Percentiles rank a stretch among this genome's conserved stretches.
Evolutionary conservation across 2,888 invertebrate species (phyloP).

Genomic region (Apamea monoglypha): DNA sequence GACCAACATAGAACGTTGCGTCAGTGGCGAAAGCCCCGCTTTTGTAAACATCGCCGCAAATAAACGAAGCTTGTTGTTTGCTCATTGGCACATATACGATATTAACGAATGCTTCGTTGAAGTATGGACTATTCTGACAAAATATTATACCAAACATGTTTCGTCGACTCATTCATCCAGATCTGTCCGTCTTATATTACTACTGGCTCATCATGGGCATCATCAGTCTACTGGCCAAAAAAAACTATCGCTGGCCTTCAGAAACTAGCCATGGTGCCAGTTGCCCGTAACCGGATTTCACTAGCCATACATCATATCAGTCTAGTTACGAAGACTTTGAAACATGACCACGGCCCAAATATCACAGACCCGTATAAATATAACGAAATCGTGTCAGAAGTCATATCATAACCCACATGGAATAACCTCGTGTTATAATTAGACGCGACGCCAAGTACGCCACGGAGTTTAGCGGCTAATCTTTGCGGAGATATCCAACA

Average conservation of each 20-base stretch:
- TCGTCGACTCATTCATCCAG: constrained; percentile 17
- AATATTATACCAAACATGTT: constrained; percentile 21
- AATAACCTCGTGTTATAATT: constrained; percentile 83
- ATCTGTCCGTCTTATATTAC: neutral
- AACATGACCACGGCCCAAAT: constrained; percentile 74
- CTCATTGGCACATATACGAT: constrained; percentile 78
- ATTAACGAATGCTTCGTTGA: constrained; percentile 45
- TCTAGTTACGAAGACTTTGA: constrained; percentile 23
- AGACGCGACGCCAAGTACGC: constrained; percentile 73
- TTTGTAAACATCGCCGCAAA: constrained; percentile 87
- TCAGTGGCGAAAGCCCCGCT: constrained; percentile 81
- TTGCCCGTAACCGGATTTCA: neutral
- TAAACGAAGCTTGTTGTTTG: constrained; percentile 81
- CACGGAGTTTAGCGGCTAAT: constrained; percentile 50
- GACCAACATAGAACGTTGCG: constrained; percentile 80
- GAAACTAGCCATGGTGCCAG: neutral
- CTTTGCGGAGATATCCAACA: constrained; percentile 52
- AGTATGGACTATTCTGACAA: constrained; percentile 28
- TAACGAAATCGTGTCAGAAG: constrained; percentile 79
- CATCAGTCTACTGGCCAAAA: neutral
- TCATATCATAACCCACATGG: constrained; percentile 86
- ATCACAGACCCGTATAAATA: constrained; percentile 72
- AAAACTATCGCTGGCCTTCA: neutral
- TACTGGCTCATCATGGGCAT: neutral
- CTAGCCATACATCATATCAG: neutral